Base-by-base conservation (phyloP, 2,797 vertebrate species). In the Anolis apletophallus region DNA sequence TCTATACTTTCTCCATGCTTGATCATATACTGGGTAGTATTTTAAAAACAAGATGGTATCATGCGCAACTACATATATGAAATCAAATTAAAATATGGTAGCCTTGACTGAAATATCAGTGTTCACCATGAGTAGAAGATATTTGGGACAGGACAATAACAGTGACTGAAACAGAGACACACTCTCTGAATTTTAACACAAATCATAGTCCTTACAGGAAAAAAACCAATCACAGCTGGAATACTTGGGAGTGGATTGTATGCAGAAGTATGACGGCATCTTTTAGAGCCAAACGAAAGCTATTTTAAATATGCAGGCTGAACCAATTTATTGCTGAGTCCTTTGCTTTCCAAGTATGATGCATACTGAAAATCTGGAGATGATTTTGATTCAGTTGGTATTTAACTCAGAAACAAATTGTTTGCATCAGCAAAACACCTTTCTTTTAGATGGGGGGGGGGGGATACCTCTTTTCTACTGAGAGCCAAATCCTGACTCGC, bases 361-460 rank as follows among this genome's bases (percentile, higher is more conserved):
- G 34, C 0, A 34, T 61, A 32, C 34, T 12, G 36, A 85, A 67
- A 72, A 85, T 13, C 16, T 29, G 21, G 76, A 59, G 52, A 29
- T 19, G 59, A 29, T 79, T 57, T 36, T 64, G 26, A 61, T 40
- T 81, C 16, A 52, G 5, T 11, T 82, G 52, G 82, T 19, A 52
- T 59, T 76, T 34, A 88, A 83, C 64, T 14, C 0, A 17, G 13
- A 1, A 19, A 85, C 57, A 90, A 89, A 6, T 81, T 2, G 19
- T 88, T 88, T 82, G 34, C 84, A 34, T 57, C 80, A 34, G 26
- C 50, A 36, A 13, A 46, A 69, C 36, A 78, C 5, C 11, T 85
- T 14, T 9, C 6, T 76, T 46, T 88, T 32, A 8, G 1, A 61
- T 88, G 6, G 5, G 12, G 61, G 11, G 12, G 61, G 11, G 59